Evolutionary conservation across 2,888 invertebrate species (phyloP).

Genomic region (Diogma glabrata): DNA sequence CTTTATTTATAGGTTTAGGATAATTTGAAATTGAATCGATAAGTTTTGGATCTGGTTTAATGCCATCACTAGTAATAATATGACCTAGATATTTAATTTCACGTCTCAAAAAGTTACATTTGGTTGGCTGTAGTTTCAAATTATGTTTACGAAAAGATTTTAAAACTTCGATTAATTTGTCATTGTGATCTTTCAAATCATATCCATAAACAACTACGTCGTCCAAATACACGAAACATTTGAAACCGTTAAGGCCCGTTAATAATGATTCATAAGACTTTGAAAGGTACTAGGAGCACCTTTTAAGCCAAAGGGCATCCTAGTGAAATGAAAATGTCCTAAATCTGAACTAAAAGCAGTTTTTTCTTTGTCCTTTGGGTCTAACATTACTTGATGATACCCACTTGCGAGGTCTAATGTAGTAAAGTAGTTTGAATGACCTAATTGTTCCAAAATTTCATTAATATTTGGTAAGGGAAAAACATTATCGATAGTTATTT

Average conservation of each 20-base stretch:
- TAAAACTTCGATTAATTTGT: slow-evolving; percentile 2
- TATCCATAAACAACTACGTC: slow-evolving; percentile 4
- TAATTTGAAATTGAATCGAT: not conserved
- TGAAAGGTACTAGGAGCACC: slow-evolving; percentile 24
- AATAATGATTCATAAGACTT: no score
- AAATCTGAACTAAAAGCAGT: slow-evolving; percentile 19
- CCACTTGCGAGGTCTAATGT: slow-evolving; percentile 17
- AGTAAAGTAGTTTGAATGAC: slow-evolving; percentile 16
- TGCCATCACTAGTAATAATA: not conserved
- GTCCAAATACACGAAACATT: slow-evolving; percentile 4
- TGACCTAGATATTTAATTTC: slow-evolving; percentile 8
- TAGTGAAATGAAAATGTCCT: slow-evolving; percentile 20
- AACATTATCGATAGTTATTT: slow-evolving; percentile 1
- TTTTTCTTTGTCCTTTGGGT: slow-evolving; percentile 15
- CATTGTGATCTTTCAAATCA: slow-evolving; percentile 1
- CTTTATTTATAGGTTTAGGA: not conserved
- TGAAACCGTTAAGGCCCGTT: not conserved
- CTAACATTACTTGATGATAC: slow-evolving; percentile 15
- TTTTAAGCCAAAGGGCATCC: slow-evolving; percentile 20
- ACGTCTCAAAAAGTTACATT: not conserved
- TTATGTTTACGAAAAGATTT: slow-evolving; percentile 1
- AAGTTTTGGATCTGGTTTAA: not conserved
- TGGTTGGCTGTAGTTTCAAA: not conserved
- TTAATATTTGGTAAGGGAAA: slow-evolving; percentile 18
- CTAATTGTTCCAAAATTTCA: slow-evolving; percentile 15